Evolutionary conservation across 64 coral and sea anemone species (phyloP).

Genomic region (Pocillopora verrucosa): DNA sequence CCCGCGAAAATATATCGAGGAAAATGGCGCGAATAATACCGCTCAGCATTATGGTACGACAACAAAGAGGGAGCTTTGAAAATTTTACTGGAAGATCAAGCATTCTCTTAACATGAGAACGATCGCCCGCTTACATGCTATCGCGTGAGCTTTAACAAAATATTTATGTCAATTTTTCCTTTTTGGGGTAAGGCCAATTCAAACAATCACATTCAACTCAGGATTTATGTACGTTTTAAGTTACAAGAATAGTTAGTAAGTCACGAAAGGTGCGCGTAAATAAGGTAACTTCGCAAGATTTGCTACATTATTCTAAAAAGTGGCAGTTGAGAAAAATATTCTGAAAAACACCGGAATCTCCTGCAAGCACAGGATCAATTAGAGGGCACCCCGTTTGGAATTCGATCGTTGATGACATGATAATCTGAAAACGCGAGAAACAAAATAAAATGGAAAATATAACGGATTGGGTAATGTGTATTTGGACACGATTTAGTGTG

Average conservation of each 20-base stretch:
- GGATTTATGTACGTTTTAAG: conserved; percentile 30
- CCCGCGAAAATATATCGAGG: conserved; percentile 55
- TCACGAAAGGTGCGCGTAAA: conserved; percentile 13
- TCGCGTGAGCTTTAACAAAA: conserved; percentile 14
- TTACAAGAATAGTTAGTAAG: neutral
- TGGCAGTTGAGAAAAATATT: neutral
- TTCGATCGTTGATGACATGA: neutral
- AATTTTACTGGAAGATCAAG: conserved; percentile 44
- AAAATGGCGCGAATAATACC: conserved; percentile 75
- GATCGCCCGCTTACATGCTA: neutral
- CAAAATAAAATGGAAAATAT: neutral
- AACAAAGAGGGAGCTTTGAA: neutral
- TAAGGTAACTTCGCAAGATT: neutral
- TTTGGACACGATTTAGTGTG: neutral
- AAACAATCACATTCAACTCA: conserved; percentile 12
- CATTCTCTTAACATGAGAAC: neutral
- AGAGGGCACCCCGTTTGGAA: neutral
- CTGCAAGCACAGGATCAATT: neutral
- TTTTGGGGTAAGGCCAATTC: conserved; percentile 26
- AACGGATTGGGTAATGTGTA: neutral
- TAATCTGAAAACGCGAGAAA: neutral
- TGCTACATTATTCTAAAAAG: neutral
- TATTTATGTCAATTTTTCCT: conserved; percentile 29
- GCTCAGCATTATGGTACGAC: conserved; percentile 38
- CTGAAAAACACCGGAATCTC: neutral